Percentiles rank a stretch among this genome's conserved stretches.
Conservation (phyloP, 1,140 invertebrate species). For the Sinella curviseta region DNA sequence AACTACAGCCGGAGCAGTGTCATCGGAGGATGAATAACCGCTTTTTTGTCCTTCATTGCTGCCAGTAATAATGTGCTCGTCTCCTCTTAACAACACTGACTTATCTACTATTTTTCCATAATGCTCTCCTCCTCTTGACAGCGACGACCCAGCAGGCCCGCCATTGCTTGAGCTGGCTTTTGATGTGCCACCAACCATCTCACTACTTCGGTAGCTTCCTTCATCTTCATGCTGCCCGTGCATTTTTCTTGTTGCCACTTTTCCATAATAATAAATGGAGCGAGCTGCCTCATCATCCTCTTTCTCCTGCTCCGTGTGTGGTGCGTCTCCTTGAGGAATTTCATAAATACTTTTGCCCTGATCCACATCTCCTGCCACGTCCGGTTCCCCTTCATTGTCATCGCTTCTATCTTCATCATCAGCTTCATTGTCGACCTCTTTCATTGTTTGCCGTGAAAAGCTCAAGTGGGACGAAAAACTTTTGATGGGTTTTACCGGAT, state of each 20-base stretch:
- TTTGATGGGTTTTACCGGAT: constrained; percentile 3
- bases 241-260: background rate
- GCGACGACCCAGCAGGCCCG: background rate
- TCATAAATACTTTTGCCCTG: background rate
- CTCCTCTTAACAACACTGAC: background rate
- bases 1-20: background rate
- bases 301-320: background rate
- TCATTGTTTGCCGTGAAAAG: constrained; percentile 8
- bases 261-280: background rate
- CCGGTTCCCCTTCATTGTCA: background rate
- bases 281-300: background rate
- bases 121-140: background rate
- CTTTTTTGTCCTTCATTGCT: constrained; percentile 7
- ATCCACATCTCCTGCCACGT: background rate
- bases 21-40: constrained; percentile 12
- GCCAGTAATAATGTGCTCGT: background rate
- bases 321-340: background rate
- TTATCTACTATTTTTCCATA: constrained; percentile 10
- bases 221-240: background rate
- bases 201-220: background rate
- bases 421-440: constrained; percentile 6
- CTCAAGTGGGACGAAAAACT: constrained; percentile 9
- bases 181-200: background rate
- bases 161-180: background rate
- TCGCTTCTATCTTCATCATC: constrained; percentile 10